Percentiles rank a stretch among this genome's conserved stretches.
Conservation (phyloP, 1,140 invertebrate species). For the Pollicipes pollicipes region DNA sequence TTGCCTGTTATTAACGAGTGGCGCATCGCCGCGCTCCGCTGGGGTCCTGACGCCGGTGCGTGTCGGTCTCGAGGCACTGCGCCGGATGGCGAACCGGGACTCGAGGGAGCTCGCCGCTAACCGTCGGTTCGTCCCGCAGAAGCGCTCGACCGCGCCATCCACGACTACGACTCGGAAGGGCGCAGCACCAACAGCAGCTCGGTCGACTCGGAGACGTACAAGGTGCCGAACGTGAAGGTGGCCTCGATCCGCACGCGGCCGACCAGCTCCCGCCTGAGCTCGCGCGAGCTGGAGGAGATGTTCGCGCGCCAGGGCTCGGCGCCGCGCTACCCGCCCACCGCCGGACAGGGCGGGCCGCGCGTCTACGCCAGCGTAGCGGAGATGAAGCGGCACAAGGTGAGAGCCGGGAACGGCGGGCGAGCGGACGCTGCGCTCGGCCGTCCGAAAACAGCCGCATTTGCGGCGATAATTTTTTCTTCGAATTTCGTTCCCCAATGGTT, state of each 20-base stretch:
- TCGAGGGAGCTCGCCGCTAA: no score
- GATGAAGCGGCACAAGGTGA: constrained; percentile 68
- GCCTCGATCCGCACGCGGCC: constrained; percentile 33
- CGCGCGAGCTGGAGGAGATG: constrained; percentile 28
- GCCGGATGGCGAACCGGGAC: no score
- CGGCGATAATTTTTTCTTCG: no score
- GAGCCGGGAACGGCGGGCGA: no score
- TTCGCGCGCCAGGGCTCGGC: constrained; percentile 22
- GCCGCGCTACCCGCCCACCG: constrained; percentile 15
- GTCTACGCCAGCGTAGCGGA: constrained; percentile 87
- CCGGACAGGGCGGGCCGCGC: constrained; percentile 29
- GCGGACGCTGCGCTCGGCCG: no score
- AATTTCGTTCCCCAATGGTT: no score
- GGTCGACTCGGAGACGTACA: background rate
- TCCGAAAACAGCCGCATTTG: no score
- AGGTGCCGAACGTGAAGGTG: constrained; percentile 18
- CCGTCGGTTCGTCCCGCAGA: constrained; percentile 14
- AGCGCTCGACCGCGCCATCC: constrained; percentile 19
- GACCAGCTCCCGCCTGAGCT: constrained; percentile 29
- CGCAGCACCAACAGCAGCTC: constrained; percentile 1
- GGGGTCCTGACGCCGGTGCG: no score
- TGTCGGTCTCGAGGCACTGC: no score
- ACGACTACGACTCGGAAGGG: constrained; percentile 9
- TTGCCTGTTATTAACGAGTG: no score
- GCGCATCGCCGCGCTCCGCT: no score